These are phyloP conservation scores for Nettapus auritus DNA, from an alignment of 2,113 vertebrate genomes.

Conservation along the genomic window DNA sequence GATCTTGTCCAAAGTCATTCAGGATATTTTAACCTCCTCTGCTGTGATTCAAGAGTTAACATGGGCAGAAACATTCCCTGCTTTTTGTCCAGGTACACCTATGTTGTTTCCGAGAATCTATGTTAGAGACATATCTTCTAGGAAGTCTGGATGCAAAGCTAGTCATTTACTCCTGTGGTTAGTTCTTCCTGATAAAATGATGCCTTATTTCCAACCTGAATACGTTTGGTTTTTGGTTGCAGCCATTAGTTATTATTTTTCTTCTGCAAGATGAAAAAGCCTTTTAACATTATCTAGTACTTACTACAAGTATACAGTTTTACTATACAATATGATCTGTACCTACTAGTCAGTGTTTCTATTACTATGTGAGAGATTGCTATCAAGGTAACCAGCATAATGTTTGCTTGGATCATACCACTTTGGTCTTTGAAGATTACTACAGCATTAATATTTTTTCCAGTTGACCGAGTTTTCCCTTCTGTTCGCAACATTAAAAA, in stretches of 20 bases:
- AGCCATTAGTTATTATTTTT: neutral
- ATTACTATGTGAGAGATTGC: neutral
- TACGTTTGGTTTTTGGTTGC: neutral
- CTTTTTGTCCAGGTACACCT: neutral
- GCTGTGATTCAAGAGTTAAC: neutral
- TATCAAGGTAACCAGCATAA: neutral
- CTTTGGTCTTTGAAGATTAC: neutral
- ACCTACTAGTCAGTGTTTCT: constrained; percentile 32
- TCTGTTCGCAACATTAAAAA: neutral
- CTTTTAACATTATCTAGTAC: neutral
- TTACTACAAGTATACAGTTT: neutral
- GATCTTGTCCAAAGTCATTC: neutral
- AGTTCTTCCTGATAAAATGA: neutral
- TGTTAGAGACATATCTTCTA: neutral
- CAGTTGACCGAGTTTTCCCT: neutral
- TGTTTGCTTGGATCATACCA: neutral
- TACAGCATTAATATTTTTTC: neutral
- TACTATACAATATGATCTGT: neutral
- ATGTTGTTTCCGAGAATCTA: neutral
- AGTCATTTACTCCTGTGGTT: neutral
- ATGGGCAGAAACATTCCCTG: neutral
- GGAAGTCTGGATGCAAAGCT: neutral
- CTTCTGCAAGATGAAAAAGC: neutral
- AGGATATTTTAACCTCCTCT: neutral
- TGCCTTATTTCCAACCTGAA: neutral